A percentile compares a stretch with the other conserved stretches of the same genome.
Conservation (phyloP, 2,888 invertebrate genomes). For the Cryptosula pallasiana region DNA sequence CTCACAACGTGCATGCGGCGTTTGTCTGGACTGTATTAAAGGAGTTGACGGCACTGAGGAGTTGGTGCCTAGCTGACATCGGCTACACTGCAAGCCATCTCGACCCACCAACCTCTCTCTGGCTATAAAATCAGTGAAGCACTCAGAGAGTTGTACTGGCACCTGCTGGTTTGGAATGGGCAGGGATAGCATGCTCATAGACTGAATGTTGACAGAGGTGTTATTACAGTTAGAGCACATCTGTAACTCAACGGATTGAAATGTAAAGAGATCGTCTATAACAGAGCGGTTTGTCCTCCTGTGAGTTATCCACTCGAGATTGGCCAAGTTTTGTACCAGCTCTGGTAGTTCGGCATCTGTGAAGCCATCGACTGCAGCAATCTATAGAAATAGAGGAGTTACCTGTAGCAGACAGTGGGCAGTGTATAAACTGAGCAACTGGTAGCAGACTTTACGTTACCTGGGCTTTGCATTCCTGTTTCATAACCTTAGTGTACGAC, state of each 20-base stretch:
- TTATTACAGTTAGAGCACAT: slow-evolving; percentile 41
- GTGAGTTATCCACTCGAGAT: slow-evolving; percentile 50
- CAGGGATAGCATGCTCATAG: slow-evolving; percentile 48
- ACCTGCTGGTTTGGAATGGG: slow-evolving; percentile 31
- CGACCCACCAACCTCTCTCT: slow-evolving; percentile 40
- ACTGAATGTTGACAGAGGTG: slow-evolving; percentile 44
- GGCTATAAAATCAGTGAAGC: slow-evolving; percentile 44
- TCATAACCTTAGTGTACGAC: slow-evolving; percentile 5
- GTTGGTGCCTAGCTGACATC: slow-evolving; percentile 26
- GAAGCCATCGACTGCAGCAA: slow-evolving; percentile 42
- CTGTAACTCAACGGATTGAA: slow-evolving; percentile 46
- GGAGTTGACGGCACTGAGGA: slow-evolving; percentile 1
- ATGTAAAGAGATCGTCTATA: slow-evolving; percentile 45
- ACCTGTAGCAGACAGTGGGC: background rate
- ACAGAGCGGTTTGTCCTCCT: slow-evolving; percentile 43
- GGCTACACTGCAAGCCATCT: slow-evolving; percentile 35
- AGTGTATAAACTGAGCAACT: background rate
- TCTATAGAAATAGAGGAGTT: slow-evolving; percentile 34
- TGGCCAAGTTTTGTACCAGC: slow-evolving; percentile 47
- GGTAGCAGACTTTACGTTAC: background rate
- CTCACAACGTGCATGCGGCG: slow-evolving; percentile 27
- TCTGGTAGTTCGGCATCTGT: slow-evolving; percentile 45
- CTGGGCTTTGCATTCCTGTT: slow-evolving; percentile 9
- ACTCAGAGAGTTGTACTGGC: slow-evolving; percentile 42
- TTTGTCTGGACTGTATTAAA: slow-evolving; percentile 27